phyloP scores from a whole-genome alignment of 35 echinoderm and acorn worm genomes.

The Ophioderma brevispina region DNA sequence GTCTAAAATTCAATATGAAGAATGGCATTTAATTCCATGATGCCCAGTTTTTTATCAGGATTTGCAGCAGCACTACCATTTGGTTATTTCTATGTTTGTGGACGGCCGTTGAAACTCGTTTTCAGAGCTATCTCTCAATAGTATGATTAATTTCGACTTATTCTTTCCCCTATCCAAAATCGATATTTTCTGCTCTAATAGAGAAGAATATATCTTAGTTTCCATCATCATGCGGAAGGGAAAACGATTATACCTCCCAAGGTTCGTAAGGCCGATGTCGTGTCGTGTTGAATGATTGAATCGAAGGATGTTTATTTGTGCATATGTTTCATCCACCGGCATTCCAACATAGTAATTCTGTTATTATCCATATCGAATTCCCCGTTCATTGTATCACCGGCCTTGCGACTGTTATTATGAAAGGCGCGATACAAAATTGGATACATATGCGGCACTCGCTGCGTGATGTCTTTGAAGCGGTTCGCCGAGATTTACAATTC shows the following conservation, averaged over 20 bases:
- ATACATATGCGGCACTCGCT: not conserved
- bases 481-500: not conserved
- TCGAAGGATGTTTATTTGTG: not conserved
- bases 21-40: too few species aligned
- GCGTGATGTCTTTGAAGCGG: not conserved
- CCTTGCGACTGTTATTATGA: not conserved
- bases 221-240: not conserved
- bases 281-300: not conserved
- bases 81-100: too few species aligned
- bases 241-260: not conserved
- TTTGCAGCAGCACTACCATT: too few species aligned
- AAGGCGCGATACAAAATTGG: not conserved
- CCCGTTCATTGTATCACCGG: not conserved
- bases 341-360: not conserved
- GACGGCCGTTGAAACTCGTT: too few species aligned
- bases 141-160: not conserved
- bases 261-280: not conserved
- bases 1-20: too few species aligned
- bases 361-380: not conserved
- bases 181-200: not conserved
- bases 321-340: not conserved
- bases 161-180: not conserved
- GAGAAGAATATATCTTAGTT: not conserved
- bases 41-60: too few species aligned
- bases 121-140: too few species aligned